Evolutionary conservation across 2,113 vertebrate species (phyloP), one percentile per base, ranked within the genome.

Genomic region (Onychostruthus taczanowskii): DNA sequence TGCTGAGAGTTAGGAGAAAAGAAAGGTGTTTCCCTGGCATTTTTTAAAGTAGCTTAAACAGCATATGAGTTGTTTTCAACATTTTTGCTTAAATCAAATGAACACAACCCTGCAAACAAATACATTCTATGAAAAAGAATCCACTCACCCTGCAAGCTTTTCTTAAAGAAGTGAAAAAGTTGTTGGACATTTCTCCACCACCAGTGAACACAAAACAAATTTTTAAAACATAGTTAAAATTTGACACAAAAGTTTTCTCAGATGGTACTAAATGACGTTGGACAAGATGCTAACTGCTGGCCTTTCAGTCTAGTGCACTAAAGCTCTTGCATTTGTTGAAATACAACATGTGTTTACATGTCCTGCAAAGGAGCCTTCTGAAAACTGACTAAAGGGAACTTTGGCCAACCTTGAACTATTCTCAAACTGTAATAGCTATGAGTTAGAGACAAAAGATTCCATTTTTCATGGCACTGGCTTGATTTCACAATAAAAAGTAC

Each of bases 21-120:
- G 50, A 72, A 81, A 97, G 89, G 62, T 56, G 33, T 72, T 97
- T 94, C 89, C 59, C 89, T 78, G 31, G 63, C 56, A 44, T 75
- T 70, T 30, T 66, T 64, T 10, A 31, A 56, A 77, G 75, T 33
- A 70, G 46, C 46, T 78, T 10, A 19, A 49, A 63, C 15, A 12
- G 84, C 70, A 37, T 33, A 46, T 9, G 47, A 94, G 56, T 35
- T 4, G 15, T 82, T 93, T 94, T 73, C 73, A 92, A 53, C 39
- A 28, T 78, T 91, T 93, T 94, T 44, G 21, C 68, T 92, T 62
- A 74, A 64, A 89, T 41, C 30, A 95, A 95, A 55, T 13, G 1
- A 70, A 62, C 52, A 27, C 46, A 88, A 72, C 53, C 78, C 56
- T 76, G 41, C 31, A 85, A 72, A 73, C n/a, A 73, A 61, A 31